Base-by-base conservation (phyloP, 2,888 invertebrate genomes). In the Drosophila flavopinicola region DNA sequence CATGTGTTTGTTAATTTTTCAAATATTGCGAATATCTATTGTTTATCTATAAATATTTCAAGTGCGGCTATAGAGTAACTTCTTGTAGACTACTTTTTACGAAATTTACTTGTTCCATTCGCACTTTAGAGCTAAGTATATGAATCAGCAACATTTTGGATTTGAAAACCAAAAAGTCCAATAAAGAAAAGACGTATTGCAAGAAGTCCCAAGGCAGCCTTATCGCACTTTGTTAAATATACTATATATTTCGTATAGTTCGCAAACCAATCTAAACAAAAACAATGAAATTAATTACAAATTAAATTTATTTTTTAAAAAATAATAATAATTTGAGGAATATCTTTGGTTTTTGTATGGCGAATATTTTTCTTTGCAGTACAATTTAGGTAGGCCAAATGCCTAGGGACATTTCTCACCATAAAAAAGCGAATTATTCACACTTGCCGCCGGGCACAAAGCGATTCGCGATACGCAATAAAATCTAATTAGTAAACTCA, bases 401-500 rank as follows among this genome's bases (percentile, higher is more conserved):
- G 11, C 15, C 15, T 13, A n/a, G 17, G 5, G 49, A 54, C 39
- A 48, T 20, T 74, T 74, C 65, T 39, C 64, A 69, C 51, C 58
- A 74, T 64, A 69, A 71, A 49, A 54, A 71, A 64, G 2, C 1
- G 49, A 65, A 85, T 85, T 87, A 25, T 56, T 25, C 71, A 84
- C 79, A 87, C 85, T 85, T 85, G 78, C 74, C 57, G 27, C 17
- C 1, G 10, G 23, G 20, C 10, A 82, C 79, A 87, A 85, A 49
- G 44, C 79, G 61, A 85, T 85, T 85, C 68, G 84, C 24, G 58
- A 7, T 59, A 85, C 83, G 79, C 78, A 85, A 85, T 85, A 85
- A 85, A 85, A 85, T 66, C 66, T 79, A 85, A 85, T 85, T 85
- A 85, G 84, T 67, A 75, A 63, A 69, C 59, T 68, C 56, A 27